Conservation (phyloP, 2,113 vertebrate genomes). For the Morone saxatilis region DNA sequence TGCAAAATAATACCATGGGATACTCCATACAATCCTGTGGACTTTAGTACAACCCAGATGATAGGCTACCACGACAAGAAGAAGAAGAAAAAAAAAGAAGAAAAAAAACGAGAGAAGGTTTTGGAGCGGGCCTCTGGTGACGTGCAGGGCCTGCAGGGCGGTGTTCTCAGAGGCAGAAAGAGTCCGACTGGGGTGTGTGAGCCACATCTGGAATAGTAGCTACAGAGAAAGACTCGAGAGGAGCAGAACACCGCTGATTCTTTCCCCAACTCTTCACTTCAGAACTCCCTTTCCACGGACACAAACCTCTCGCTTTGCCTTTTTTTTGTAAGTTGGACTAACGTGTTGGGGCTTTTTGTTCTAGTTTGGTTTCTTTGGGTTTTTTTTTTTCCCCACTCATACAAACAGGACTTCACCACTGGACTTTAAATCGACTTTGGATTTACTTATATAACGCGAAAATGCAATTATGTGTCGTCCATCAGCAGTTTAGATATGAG, state of each 20-base stretch:
- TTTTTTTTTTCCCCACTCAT: background rate
- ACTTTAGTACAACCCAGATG: conserved; percentile 49
- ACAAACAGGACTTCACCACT: conserved; percentile 37
- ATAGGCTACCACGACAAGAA: conserved; percentile 32
- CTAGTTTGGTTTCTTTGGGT: background rate
- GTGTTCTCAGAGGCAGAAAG: conserved; percentile 82
- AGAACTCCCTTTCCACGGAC: conserved; percentile 52
- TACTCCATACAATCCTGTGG: conserved; percentile 30
- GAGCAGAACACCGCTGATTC: conserved; percentile 61
- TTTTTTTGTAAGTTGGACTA: conserved; percentile 81
- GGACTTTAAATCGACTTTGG: conserved; percentile 62
- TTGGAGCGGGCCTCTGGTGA: conserved; percentile 76
- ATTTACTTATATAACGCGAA: conserved; percentile 44
- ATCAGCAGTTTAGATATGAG: background rate
- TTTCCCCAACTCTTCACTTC: conserved; percentile 58
- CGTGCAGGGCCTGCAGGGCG: conserved; percentile 84
- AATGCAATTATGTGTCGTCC: background rate
- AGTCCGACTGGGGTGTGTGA: conserved; percentile 74
- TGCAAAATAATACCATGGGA: conserved; percentile 36
- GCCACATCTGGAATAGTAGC: conserved; percentile 86
- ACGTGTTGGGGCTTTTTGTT: background rate
- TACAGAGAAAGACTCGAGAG: conserved; percentile 69
- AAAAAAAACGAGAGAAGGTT: background rate
- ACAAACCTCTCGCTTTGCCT: conserved; percentile 50
- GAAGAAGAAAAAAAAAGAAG: background rate